Base-by-base conservation (phyloP, 2,888 invertebrate species). In the Tiphia femorata region DNA sequence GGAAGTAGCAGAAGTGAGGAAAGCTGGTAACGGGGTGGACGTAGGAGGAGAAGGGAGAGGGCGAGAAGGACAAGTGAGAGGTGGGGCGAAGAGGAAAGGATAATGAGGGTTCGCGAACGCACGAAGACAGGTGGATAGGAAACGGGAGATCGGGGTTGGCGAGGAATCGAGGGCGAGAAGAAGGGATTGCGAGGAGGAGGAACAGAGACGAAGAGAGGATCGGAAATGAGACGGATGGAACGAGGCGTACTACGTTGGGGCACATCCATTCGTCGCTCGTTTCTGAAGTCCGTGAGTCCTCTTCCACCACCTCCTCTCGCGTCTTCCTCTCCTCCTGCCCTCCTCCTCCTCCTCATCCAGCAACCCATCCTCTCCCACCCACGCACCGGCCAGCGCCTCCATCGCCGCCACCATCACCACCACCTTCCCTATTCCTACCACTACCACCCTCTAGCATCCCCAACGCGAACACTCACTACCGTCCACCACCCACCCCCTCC, bases 361-460 rank as follows among this genome's bases (percentile, higher is more conserved):
- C n/a, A n/a, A n/a, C n/a, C 58, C 64, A 54, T 59, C 62, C 65
- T 66, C 63, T 64, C 61, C 62, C 61, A 53, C 62, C 57, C 59
- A 49, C n/a, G n/a, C n/a, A n/a, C n/a, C n/a, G n/a, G n/a, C 43
- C 61, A 56, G 48, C 66, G 59, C 65, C 68, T 61, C 58, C 66
- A 59, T 64, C 62, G 53, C 61, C 63, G 58, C 60, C 61, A 54
- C 60, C 60, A 58, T 58, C 62, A 56, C 68, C 66, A 52, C 64
- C 62, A 54, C 67, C 65, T 65, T 58, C 58, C 62, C 58, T 54
- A 59, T 58, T 65, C 21, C 43, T 62, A 52, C 60, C 59, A 60
- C 50, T 62, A 60, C 69, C 38, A 49, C 51, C 64, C 65, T 59
- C 59, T 64, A 60, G 59, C 64, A 56, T 49, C 30, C 64, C 64